These are phyloP conservation scores for Planococcus citri DNA, from an alignment of 1,140 invertebrate species.

Conservation along the genomic window DNA sequence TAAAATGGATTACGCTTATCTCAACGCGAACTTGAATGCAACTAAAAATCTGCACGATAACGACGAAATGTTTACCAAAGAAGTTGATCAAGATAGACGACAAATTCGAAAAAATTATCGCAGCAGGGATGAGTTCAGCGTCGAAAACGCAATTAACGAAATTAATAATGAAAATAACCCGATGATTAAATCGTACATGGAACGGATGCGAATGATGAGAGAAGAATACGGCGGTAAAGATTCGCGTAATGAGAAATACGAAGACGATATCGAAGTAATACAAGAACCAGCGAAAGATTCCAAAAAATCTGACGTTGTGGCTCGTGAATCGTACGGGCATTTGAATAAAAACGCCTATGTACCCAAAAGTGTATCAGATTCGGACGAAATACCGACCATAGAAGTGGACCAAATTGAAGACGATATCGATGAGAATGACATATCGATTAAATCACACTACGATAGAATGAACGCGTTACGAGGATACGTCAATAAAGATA, in stretches of 20 bases:
- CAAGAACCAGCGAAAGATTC: not conserved
- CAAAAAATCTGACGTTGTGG: not conserved
- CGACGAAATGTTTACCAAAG: not conserved
- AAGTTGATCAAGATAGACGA: not conserved
- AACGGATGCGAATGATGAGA: not conserved
- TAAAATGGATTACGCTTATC: not conserved
- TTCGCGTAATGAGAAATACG: too few relatives aligned
- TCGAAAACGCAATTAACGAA: not conserved
- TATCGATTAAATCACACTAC: too few relatives aligned
- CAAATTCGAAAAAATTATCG: not conserved
- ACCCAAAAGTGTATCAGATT: too few relatives aligned
- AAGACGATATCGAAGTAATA: too few relatives aligned
- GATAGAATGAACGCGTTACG: too few relatives aligned
- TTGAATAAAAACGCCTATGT: too few relatives aligned
- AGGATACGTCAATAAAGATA: too few relatives aligned
- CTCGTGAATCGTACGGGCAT: too few relatives aligned
- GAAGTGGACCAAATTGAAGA: too few relatives aligned
- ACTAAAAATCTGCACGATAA: not conserved
- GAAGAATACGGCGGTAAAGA: not conserved
- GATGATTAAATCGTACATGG: not conserved
- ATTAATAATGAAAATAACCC: not conserved
- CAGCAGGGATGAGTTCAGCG: too few relatives aligned
- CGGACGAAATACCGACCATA: too few relatives aligned
- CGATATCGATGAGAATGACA: too few relatives aligned
- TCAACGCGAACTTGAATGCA: not conserved